Evolutionary conservation across 2,888 invertebrate species (phyloP).

Genomic region (Psylliodes chrysocephalus): DNA sequence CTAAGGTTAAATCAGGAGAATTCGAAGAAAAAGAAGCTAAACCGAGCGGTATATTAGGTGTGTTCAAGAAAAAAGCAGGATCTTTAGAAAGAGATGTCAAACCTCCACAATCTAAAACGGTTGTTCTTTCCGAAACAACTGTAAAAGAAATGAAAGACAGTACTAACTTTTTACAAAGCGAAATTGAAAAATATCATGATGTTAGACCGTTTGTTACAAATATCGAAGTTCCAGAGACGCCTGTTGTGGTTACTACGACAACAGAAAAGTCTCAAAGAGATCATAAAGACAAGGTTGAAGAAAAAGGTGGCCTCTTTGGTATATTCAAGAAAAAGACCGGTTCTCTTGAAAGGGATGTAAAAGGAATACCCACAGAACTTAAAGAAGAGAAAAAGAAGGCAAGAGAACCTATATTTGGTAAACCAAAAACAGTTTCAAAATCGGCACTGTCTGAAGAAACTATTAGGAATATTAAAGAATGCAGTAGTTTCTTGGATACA

Average conservation of each 20-base stretch:
- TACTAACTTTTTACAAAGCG: conserved; percentile 34
- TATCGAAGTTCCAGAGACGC: neutral
- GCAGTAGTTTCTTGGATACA: conserved; percentile 42
- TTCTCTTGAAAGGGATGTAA: conserved; percentile 4
- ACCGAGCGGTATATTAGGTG: conserved; percentile 15
- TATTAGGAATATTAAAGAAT: conserved; percentile 30
- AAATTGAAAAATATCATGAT: conserved; percentile 33
- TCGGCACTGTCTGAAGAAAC: neutral
- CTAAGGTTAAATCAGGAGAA: neutral
- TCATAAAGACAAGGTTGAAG: conserved; percentile 1
- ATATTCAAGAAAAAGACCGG: conserved; percentile 20
- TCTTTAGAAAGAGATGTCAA: conserved; percentile 12
- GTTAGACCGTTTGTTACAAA: conserved; percentile 18
- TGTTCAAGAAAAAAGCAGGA: conserved; percentile 25
- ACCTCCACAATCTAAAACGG: neutral
- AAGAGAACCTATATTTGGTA: neutral
- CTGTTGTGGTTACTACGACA: neutral
- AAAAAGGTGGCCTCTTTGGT: conserved; percentile 38
- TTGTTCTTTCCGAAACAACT: conserved; percentile 35
- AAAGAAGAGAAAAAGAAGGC: neutral
- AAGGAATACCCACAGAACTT: neutral
- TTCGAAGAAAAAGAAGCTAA: neutral
- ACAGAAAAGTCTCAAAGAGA: neutral
- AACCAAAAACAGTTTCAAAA: too few relatives aligned
- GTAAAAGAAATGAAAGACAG: conserved; percentile 42